Conservation (phyloP, 2,113 vertebrate species). For the Limanda limanda region DNA sequence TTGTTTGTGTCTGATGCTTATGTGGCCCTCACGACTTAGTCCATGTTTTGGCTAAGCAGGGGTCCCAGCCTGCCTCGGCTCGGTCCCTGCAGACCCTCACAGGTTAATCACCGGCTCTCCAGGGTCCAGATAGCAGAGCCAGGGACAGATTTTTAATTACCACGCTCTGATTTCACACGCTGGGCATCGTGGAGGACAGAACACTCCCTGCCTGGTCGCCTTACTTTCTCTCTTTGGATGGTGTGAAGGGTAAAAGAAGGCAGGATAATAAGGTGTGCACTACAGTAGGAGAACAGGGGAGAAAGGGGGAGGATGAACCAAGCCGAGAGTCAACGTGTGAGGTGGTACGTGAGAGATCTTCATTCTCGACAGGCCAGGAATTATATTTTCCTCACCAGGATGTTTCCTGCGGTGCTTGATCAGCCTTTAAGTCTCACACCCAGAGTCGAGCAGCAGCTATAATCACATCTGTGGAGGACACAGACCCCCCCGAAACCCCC, state of each 20-base stretch:
- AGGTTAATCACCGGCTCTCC: constrained; percentile 67
- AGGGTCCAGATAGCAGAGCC: constrained; percentile 66
- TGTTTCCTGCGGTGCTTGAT: constrained; percentile 62
- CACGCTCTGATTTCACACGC: constrained; percentile 70
- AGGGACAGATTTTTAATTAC: constrained; percentile 77
- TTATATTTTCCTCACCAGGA: constrained; percentile 66
- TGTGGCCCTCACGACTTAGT: background rate
- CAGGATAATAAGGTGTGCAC: constrained; percentile 40
- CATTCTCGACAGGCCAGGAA: constrained; percentile 63
- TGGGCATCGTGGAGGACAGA: constrained; percentile 60
- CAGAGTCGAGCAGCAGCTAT: constrained; percentile 53
- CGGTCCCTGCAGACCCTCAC: constrained; percentile 44
- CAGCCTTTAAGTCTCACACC: constrained; percentile 59
- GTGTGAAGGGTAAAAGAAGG: constrained; percentile 1
- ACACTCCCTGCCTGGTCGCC: constrained; percentile 44
- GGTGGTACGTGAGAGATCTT: constrained; percentile 48
- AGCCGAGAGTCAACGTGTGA: constrained; percentile 8
- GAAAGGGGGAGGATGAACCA: constrained; percentile 8
- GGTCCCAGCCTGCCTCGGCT: constrained; percentile 29
- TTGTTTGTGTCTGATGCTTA: background rate
- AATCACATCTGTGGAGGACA: constrained; percentile 60
- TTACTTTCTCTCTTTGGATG: constrained; percentile 39
- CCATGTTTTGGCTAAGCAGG: constrained; percentile 4
- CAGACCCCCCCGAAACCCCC: constrained; percentile 37
- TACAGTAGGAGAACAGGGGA: constrained; percentile 19